These are phyloP conservation scores for Eupithecia pulchellata DNA, from an alignment of 2,888 invertebrate genomes.

Conservation along the genomic window DNA sequence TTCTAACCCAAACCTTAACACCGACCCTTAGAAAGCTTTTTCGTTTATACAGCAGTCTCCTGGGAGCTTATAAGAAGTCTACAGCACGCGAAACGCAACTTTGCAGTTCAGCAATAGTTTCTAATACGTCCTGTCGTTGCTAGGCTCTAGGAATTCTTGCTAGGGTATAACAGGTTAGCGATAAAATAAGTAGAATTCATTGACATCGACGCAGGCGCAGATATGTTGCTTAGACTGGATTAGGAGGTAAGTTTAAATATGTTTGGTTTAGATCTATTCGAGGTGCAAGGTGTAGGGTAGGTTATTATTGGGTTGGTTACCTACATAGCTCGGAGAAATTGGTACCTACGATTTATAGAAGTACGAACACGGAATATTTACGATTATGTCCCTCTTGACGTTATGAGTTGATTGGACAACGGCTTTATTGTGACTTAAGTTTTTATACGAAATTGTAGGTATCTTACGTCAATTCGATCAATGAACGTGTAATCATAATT, in stretches of 20 bases:
- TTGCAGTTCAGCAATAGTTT: constrained; percentile 54
- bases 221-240: constrained; percentile 70
- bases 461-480: too few species aligned
- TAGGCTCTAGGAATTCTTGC: constrained; percentile 20
- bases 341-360: background rate
- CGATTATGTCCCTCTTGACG: background rate
- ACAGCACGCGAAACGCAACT: constrained; percentile 52
- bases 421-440: too few species aligned
- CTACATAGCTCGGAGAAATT: background rate
- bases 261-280: constrained; percentile 56
- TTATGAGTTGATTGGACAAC: background rate
- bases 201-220: constrained; percentile 73
- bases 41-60: constrained; percentile 53
- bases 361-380: background rate
- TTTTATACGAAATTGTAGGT: too few species aligned
- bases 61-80: constrained; percentile 45
- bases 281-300: background rate
- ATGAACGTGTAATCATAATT: too few species aligned
- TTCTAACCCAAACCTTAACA: constrained; percentile 52
- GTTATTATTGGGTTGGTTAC: background rate
- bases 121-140: constrained; percentile 35
- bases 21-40: constrained; percentile 54
- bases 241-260: constrained; percentile 52
- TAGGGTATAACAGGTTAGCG: constrained; percentile 60
- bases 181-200: constrained; percentile 75